Evolutionary conservation across 23 tunicate genomes (phyloP).

Genomic region (Ciona savignyi): DNA sequence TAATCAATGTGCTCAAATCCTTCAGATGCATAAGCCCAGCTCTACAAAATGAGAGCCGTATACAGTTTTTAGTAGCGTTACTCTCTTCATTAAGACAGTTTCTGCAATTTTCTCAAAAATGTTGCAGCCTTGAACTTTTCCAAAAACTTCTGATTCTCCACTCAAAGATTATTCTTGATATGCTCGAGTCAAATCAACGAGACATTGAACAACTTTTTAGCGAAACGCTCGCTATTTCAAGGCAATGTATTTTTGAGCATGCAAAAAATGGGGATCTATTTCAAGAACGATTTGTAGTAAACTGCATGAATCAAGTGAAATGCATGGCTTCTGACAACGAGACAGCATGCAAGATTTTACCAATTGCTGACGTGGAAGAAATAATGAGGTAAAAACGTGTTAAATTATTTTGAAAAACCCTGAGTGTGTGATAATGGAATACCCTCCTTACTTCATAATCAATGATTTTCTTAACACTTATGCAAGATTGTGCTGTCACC

Average conservation of each 20-base stretch:
- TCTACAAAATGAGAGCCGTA: neutral
- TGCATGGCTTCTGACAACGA: conserved; percentile 5
- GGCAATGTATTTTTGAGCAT: conserved; percentile 20
- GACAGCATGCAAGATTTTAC: neutral
- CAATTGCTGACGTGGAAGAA: conserved; percentile 24
- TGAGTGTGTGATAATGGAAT: too few relatives aligned
- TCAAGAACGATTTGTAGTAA: conserved; percentile 47
- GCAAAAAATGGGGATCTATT: conserved; percentile 18
- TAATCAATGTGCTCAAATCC: conserved; percentile 14
- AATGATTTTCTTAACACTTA: too few relatives aligned
- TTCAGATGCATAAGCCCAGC: conserved; percentile 20
- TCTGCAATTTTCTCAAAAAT: conserved; percentile 5
- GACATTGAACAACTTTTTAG: neutral
- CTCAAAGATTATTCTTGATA: conserved; percentile 26
- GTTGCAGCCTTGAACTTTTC: too few relatives aligned
- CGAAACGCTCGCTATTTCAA: conserved; percentile 3
- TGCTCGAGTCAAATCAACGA: conserved; percentile 3
- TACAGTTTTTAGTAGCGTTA: conserved; percentile 1
- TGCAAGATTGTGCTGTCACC: neutral
- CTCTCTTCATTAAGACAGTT: too few relatives aligned
- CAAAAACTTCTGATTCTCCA: conserved; percentile 26
- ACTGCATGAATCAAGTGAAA: conserved; percentile 46
- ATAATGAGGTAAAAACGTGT: conserved; percentile 21
- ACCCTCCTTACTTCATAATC: too few relatives aligned
- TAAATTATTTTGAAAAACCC: too few relatives aligned